Percentiles rank a stretch among this genome's conserved stretches.
Conservation (phyloP, 2,888 invertebrate species). For the Cantharis flavilabris region DNA sequence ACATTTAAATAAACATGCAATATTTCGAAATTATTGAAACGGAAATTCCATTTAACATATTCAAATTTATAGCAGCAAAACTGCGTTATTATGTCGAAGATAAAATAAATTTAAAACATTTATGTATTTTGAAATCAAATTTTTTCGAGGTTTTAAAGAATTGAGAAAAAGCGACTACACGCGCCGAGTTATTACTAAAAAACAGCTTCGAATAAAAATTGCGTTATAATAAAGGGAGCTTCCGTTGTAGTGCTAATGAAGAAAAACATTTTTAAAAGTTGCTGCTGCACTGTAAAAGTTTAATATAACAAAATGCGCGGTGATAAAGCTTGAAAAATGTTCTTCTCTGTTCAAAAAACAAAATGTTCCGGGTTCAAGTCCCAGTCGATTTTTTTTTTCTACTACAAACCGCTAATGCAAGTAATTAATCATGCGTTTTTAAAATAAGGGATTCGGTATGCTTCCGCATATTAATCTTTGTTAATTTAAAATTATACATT, state of each 20-base stretch:
- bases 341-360: not conserved
- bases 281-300: not conserved
- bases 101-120: not conserved
- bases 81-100: not conserved
- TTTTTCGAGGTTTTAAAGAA: not conserved
- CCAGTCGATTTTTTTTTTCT: not conserved
- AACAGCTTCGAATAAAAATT: not conserved
- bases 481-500: not conserved
- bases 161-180: not conserved
- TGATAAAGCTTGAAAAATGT: not conserved
- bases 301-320: not conserved
- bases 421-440: not conserved
- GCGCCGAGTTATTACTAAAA: not conserved
- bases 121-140: not conserved
- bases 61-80: not conserved
- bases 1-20: not conserved
- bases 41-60: not conserved
- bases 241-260: not conserved
- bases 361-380: not conserved
- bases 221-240: not conserved
- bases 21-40: not conserved
- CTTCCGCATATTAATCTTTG: not conserved
- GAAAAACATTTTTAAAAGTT: not conserved
- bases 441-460: not conserved
- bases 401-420: not conserved